A percentile compares a stretch with the other conserved stretches of the same genome.
phyloP scores from a whole-genome alignment of 2,113 vertebrate genomes.

The Hydropotes inermis region DNA sequence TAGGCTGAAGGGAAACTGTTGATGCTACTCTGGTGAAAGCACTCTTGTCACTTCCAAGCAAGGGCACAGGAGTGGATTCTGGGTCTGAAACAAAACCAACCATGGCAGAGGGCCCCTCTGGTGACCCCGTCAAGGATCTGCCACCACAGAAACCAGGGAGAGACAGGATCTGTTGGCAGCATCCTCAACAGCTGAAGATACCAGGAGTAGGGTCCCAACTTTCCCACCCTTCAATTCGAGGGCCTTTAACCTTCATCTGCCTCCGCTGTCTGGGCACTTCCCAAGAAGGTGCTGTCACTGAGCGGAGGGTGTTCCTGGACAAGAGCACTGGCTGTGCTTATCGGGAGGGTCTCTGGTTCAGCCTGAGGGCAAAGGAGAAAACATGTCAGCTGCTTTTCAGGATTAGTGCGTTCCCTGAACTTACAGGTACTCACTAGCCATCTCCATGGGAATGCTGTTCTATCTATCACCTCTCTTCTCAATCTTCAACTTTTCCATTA shows the following conservation, averaged over 20 bases:
- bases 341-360: not conserved
- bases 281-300: not conserved
- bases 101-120: not conserved
- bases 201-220: not conserved
- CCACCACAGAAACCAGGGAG: not conserved
- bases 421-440: not conserved
- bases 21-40: constrained; percentile 61
- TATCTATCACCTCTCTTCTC: not conserved
- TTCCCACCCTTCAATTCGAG: not conserved
- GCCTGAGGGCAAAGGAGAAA: constrained; percentile 63
- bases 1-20: constrained; percentile 35
- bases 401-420: not conserved
- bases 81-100: constrained; percentile 46
- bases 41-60: constrained; percentile 67
- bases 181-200: not conserved
- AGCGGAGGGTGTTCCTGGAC: rapidly evolving
- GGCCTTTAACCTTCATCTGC: constrained; percentile 71
- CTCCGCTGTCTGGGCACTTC: constrained; percentile 46
- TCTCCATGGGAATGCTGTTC: not conserved
- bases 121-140: not conserved
- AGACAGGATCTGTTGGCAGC: not conserved
- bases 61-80: constrained; percentile 50
- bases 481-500: not conserved
- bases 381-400: not conserved
- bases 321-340: constrained; percentile 38